Percentiles rank a stretch among this genome's conserved stretches.
These are phyloP conservation scores for Eumerus sabulonum DNA, from an alignment of 2,888 invertebrate genomes.

Conservation along the genomic window DNA sequence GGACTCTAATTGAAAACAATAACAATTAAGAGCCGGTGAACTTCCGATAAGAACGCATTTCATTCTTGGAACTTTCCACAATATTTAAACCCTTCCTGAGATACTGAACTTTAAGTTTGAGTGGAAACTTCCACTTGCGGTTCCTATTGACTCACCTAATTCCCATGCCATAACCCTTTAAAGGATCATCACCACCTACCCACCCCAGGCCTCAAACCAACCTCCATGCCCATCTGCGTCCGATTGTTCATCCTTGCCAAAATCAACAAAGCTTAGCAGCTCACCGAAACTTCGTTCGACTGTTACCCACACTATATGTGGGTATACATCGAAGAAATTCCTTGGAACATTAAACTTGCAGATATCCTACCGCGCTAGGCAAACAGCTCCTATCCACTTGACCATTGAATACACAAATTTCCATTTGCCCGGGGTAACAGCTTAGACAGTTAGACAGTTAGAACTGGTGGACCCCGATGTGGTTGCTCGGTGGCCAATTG, in stretches of 20 bases:
- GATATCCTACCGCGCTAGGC: constrained; percentile 30
- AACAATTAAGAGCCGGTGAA: too few relatives aligned
- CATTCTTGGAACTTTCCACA: too few relatives aligned
- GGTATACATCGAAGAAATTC: constrained; percentile 44
- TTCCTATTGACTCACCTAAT: constrained; percentile 35
- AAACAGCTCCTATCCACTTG: constrained; percentile 54
- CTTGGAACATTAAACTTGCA: constrained; percentile 43
- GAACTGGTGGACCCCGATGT: constrained; percentile 24
- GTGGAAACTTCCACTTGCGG: too few relatives aligned
- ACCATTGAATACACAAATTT: constrained; percentile 54
- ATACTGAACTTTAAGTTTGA: too few relatives aligned
- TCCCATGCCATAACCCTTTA: constrained; percentile 30
- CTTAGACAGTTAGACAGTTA: constrained; percentile 17
- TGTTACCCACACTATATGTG: constrained; percentile 11
- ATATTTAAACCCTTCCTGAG: too few relatives aligned
- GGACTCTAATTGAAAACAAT: too few relatives aligned
- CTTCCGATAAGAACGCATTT: too few relatives aligned
- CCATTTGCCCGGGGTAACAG: constrained; percentile 41
- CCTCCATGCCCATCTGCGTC: constrained; percentile 44
- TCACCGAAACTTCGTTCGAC: constrained; percentile 13
- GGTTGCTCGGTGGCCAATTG: constrained; percentile 42
- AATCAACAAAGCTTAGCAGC: constrained; percentile 48
- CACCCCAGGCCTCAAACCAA: constrained; percentile 18
- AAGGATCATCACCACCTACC: constrained; percentile 2
- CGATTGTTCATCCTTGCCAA: constrained; percentile 51